Conservation (phyloP, 2,888 invertebrate species). For the Eupithecia pulchellata region DNA sequence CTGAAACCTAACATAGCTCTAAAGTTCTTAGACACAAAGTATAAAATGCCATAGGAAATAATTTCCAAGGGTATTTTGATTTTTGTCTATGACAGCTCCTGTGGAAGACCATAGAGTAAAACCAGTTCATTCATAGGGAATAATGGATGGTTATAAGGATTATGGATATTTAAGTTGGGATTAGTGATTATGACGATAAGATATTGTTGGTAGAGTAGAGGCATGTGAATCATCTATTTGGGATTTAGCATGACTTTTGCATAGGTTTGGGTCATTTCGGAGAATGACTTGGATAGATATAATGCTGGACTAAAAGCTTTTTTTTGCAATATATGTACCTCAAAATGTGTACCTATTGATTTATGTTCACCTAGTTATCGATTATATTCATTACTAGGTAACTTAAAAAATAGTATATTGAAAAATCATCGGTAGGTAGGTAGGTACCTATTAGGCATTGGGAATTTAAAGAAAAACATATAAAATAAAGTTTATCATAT, state of each 20-base stretch:
- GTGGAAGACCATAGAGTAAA: conserved; percentile 45
- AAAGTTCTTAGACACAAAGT: background rate
- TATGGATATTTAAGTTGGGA: conserved; percentile 66
- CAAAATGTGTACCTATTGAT: background rate
- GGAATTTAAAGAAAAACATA: no score
- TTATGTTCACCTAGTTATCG: no score
- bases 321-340: background rate
- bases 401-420: no score
- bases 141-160: conserved; percentile 64
- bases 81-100: conserved; percentile 33
- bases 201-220: conserved; percentile 58
- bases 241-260: conserved; percentile 57
- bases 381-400: no score
- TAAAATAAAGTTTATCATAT: no score
- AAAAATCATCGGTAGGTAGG: no score
- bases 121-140: conserved; percentile 55
- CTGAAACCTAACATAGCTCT: background rate
- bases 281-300: conserved; percentile 25
- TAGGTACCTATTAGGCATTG: no score
- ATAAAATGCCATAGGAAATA: conserved; percentile 29
- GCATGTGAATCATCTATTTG: conserved; percentile 44
- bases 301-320: conserved; percentile 12
- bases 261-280: conserved; percentile 41
- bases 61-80: conserved; percentile 18
- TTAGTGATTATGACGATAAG: conserved; percentile 75